A percentile compares a stretch with the other conserved stretches of the same genome.
Conservation (phyloP, 2,888 invertebrate species). For the Ectobius pallidus region DNA sequence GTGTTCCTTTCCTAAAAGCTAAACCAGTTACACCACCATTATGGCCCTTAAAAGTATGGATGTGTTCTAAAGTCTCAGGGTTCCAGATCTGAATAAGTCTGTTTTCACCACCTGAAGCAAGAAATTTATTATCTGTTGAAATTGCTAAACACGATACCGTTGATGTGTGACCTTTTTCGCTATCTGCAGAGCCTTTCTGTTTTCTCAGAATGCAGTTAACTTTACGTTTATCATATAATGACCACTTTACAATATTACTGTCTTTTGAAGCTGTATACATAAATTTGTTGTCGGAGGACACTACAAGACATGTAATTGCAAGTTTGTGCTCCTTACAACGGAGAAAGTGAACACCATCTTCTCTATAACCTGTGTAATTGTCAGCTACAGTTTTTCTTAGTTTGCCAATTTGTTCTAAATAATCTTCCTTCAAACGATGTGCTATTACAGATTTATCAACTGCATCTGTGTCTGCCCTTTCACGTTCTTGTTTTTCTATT, state of each 20-base stretch:
- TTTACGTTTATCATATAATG: slow-evolving; percentile 67
- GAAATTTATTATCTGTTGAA: slow-evolving; percentile 79
- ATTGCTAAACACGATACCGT: slow-evolving; percentile 71
- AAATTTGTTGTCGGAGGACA: slow-evolving; percentile 73
- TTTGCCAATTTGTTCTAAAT: slow-evolving; percentile 84
- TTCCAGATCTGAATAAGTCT: slow-evolving; percentile 84
- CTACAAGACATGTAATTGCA: slow-evolving; percentile 79
- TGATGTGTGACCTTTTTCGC: slow-evolving; percentile 35
- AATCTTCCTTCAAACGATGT: slow-evolving; percentile 81
- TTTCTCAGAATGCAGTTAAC: slow-evolving; percentile 54
- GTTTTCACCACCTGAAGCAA: slow-evolving; percentile 74
- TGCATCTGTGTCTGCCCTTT: slow-evolving; percentile 68
- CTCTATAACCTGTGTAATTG: slow-evolving; percentile 56
- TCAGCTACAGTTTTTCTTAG: slow-evolving; percentile 77
- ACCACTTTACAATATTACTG: slow-evolving; percentile 84
- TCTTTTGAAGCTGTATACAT: slow-evolving; percentile 89
- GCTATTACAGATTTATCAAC: slow-evolving; percentile 69
- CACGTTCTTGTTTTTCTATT: slow-evolving; percentile 80
- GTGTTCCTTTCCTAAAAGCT: slow-evolving; percentile 83
- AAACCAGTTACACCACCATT: slow-evolving; percentile 75
- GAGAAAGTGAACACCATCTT: slow-evolving; percentile 58
- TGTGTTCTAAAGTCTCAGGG: slow-evolving; percentile 72
- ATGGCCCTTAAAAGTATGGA: slow-evolving; percentile 84
- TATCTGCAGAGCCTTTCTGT: slow-evolving; percentile 45
- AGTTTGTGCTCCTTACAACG: slow-evolving; percentile 79